Evolutionary conservation across 2,888 invertebrate genomes (phyloP).

Genomic region (Proisotoma minuta): DNA sequence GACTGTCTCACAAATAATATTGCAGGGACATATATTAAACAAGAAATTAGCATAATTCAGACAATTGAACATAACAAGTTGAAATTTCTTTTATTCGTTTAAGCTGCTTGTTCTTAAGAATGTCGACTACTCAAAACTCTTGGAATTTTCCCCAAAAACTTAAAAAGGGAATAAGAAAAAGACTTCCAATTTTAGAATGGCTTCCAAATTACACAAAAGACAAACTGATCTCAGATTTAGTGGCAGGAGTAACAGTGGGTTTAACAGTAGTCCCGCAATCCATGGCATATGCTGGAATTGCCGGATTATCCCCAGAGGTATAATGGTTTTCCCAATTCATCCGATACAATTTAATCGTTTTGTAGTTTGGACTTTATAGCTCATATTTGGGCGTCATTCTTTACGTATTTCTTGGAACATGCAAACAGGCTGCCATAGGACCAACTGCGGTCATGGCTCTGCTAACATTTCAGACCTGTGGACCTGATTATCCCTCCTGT

Average conservation of each 20-base stretch:
- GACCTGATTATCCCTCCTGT: slow-evolving; percentile 37
- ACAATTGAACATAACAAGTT: too few species aligned
- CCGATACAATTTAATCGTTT: slow-evolving; percentile 33
- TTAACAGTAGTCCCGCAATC: slow-evolving; percentile 55
- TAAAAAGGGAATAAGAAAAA: too few species aligned
- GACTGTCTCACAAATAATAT: too few species aligned
- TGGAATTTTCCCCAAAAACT: too few species aligned
- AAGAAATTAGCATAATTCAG: too few species aligned
- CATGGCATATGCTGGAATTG: slow-evolving; percentile 54
- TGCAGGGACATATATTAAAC: too few species aligned
- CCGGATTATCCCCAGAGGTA: slow-evolving; percentile 54
- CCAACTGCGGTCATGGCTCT: slow-evolving; percentile 56
- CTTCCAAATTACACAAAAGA: slow-evolving; percentile 20
- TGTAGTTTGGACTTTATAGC: slow-evolving; percentile 48
- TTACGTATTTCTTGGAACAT: slow-evolving; percentile 55
- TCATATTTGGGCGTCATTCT: slow-evolving; percentile 54
- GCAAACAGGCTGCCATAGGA: slow-evolving; percentile 55
- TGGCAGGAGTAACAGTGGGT: slow-evolving; percentile 55
- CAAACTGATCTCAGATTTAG: slow-evolving; percentile 49
- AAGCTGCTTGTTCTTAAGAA: too few species aligned
- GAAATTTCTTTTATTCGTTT: too few species aligned
- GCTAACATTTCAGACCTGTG: slow-evolving; percentile 43
- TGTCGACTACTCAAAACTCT: too few species aligned
- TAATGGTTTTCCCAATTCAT: too few species aligned
- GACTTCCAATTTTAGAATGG: slow-evolving; percentile 20